Evolutionary conservation across 1,140 invertebrate species (phyloP).

Genomic region (Antheraea mylitta): DNA sequence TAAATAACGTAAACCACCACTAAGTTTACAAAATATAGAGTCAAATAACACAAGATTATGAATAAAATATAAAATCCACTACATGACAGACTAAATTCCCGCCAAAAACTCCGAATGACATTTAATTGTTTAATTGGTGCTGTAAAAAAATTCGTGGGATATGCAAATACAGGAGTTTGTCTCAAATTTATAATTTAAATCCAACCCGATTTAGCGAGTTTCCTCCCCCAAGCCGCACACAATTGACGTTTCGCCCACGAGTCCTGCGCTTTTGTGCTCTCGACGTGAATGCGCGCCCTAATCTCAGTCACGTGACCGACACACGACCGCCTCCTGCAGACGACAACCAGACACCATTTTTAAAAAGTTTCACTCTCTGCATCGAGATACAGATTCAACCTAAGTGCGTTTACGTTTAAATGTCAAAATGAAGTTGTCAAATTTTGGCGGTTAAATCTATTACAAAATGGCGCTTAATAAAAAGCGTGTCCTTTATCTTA

Average conservation of each 20-base stretch:
- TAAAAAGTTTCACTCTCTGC: constrained; percentile 34
- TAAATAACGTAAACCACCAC: no score
- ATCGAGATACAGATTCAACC: constrained; percentile 26
- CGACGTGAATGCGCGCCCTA: constrained; percentile 71
- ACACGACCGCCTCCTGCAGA: constrained; percentile 62
- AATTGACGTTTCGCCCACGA: constrained; percentile 64
- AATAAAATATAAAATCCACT: no score
- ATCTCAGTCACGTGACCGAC: constrained; percentile 70
- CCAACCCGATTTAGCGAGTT: constrained; percentile 70
- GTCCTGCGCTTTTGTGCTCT: constrained; percentile 56
- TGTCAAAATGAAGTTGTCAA: constrained; percentile 36
- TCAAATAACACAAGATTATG: no score
- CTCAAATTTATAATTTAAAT: constrained; percentile 73
- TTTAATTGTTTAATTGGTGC: neutral
- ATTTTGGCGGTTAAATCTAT: constrained; percentile 45
- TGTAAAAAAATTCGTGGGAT: constrained; percentile 54
- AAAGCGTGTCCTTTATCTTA: constrained; percentile 77
- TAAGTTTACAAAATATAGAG: no score
- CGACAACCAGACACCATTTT: constrained; percentile 52
- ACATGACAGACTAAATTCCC: no score
- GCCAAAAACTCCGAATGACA: no score
- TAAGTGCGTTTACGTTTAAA: constrained; percentile 28
- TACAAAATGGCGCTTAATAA: constrained; percentile 37
- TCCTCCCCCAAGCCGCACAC: constrained; percentile 64
- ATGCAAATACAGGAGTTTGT: constrained; percentile 68